Evolutionary conservation across 37 sponge, comb jelly and placozoan genomes (phyloP).

Genomic region (Chondrilla cf. caribensis): DNA sequence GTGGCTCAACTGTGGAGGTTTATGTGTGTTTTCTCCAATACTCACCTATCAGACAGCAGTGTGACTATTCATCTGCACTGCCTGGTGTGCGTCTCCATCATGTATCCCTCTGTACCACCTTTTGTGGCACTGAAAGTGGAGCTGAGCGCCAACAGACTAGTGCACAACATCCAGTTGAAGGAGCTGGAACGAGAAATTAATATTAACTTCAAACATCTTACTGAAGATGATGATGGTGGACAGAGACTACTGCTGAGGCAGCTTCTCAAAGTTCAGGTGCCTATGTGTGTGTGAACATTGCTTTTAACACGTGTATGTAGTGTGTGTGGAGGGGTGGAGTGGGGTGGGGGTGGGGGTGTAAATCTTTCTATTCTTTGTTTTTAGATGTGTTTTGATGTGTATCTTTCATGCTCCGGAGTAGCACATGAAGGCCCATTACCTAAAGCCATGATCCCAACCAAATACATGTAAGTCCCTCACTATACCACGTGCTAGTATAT

Average conservation of each 20-base stretch:
- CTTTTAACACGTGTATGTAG: not conserved
- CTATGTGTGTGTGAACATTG: not conserved
- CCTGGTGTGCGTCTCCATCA: slow-evolving; percentile 39
- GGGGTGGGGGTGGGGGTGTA: too few relatives aligned
- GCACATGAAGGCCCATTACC: not conserved
- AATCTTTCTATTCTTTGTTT: not conserved
- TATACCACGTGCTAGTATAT: not conserved
- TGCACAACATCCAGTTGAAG: slow-evolving; percentile 50
- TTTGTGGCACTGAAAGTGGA: slow-evolving; percentile 46
- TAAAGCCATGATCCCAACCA: slow-evolving; percentile 2
- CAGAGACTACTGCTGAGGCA: slow-evolving; percentile 43
- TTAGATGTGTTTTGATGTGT: slow-evolving; percentile 64
- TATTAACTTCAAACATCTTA: slow-evolving; percentile 34
- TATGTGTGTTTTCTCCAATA: too few relatives aligned
- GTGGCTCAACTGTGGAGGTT: too few relatives aligned
- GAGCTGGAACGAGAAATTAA: slow-evolving; percentile 77
- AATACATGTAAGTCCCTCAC: not conserved
- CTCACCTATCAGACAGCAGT: too few relatives aligned
- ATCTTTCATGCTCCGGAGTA: slow-evolving; percentile 3
- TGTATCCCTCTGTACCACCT: slow-evolving; percentile 52
- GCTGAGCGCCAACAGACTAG: slow-evolving; percentile 8
- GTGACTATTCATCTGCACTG: not conserved
- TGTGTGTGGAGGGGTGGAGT: too few relatives aligned
- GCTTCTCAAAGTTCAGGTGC: slow-evolving; percentile 45
- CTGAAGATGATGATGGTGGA: slow-evolving; percentile 12